phyloP scores from a whole-genome alignment of 2,113 vertebrate genomes.

The Salminus brasiliensis region DNA sequence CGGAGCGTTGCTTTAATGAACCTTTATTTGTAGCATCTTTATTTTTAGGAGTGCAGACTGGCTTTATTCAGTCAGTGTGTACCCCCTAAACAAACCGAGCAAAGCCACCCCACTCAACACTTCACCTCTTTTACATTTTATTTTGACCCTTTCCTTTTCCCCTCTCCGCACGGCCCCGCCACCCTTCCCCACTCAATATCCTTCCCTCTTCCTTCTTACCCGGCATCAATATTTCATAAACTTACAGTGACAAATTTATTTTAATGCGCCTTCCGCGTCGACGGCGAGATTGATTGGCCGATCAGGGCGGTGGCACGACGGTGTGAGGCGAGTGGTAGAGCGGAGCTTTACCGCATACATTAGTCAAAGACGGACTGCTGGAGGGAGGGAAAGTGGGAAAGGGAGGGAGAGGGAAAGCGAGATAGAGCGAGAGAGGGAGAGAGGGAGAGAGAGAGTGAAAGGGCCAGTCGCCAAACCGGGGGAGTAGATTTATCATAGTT shows the following conservation, averaged over 20 bases:
- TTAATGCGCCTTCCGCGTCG: constrained; percentile 80
- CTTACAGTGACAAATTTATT: constrained; percentile 78
- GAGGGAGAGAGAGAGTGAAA: constrained; percentile 52
- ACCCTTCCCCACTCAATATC: constrained; percentile 72
- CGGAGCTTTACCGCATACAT: constrained; percentile 98
- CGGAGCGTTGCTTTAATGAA: too few species aligned
- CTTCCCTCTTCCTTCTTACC: constrained; percentile 77
- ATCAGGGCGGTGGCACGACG: constrained; percentile 88
- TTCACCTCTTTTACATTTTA: constrained; percentile 44
- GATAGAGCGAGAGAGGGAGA: constrained; percentile 58
- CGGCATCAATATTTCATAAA: constrained; percentile 92
- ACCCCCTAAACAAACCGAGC: background rate
- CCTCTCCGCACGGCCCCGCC: constrained; percentile 79
- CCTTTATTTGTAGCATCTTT: too few species aligned
- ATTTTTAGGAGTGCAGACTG: background rate
- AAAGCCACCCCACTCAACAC: background rate
- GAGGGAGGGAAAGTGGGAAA: constrained; percentile 43
- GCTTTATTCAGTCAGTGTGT: background rate
- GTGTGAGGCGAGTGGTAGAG: constrained; percentile 91
- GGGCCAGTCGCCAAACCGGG: constrained; percentile 62
- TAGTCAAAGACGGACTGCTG: constrained; percentile 87
- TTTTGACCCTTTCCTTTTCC: constrained; percentile 58
- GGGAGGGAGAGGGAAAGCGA: constrained; percentile 62
- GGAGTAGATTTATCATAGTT: constrained; percentile 96
- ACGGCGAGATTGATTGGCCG: constrained; percentile 90